Evolutionary conservation across 2,113 vertebrate species (phyloP), one percentile per base, ranked within the genome.

Genomic region (Ailurus styani): DNA sequence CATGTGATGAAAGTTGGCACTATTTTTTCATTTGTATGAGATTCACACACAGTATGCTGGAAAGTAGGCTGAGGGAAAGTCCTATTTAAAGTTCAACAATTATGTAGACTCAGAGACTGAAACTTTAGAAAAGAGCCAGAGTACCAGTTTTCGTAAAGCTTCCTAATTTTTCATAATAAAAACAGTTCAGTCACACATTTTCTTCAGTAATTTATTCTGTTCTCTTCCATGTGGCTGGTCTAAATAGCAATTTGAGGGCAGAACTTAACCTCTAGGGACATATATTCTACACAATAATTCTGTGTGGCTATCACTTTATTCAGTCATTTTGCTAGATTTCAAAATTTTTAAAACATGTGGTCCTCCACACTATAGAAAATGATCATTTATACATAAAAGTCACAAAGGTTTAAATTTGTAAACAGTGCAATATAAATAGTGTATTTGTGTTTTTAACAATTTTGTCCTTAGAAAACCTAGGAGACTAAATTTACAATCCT

Each of bases 401-500:
- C 21, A 17, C 29, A 88, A 91, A 87, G 18, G 34, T 88, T 66
- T 75, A 73, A 89, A 87, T 90, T 70, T 92, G 10, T 57, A 78
- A 95, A 81, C 42, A 96, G 15, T 73, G 37, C 1, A 20, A 54
- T 87, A 87, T 18, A 50, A 85, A 82, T 34, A 75, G 2, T 52
- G 13, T 78, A 3, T 78, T 60, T 37, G 20, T 64, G 15, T 45
- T 93, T 96, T 89, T 23, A 90, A 96, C 90, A 40, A 87, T 81
- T 94, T 90, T 96, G 60, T 97, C 93, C 93, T 95, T 82, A 97
- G 57, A 72, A 72, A 62, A 96, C 91, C 83, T 87, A 42, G 18
- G 50, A 97, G 68, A 82, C 87, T 95, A 97, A 96, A 97, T 96
- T 98, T 97, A 79, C 25, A 83, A 83, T 73, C 42, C 3, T 83